These are phyloP conservation scores for Lagria hirta DNA, from an alignment of 2,888 invertebrate species.

Conservation along the genomic window DNA sequence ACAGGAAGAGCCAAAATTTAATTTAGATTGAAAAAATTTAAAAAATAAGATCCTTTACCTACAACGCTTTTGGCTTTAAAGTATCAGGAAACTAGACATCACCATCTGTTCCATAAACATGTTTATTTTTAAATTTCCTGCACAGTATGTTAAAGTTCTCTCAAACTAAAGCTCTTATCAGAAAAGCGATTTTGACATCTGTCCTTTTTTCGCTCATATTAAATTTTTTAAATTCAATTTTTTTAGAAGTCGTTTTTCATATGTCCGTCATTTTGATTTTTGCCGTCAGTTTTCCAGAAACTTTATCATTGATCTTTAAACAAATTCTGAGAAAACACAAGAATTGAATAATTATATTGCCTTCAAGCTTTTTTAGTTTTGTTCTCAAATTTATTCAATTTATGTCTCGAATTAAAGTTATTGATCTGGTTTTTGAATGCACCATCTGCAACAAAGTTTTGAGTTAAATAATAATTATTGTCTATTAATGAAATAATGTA, in stretches of 20 bases:
- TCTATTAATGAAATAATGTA: too few species aligned
- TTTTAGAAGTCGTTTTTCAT: conserved; percentile 5
- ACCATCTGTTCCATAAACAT: conserved; percentile 43
- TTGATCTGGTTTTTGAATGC: conserved; percentile 11
- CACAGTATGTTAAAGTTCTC: conserved; percentile 32
- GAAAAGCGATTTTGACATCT: conserved; percentile 41
- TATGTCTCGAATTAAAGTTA: too few species aligned
- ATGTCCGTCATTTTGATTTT: conserved; percentile 16
- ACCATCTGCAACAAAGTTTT: conserved; percentile 19
- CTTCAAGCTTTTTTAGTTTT: conserved; percentile 26
- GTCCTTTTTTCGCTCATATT: conserved; percentile 34
- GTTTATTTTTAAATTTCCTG: conserved; percentile 34
- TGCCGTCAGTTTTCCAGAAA: conserved; percentile 6
- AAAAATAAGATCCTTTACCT: conserved; percentile 17
- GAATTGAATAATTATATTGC: conserved; percentile 38
- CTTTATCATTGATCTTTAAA: conserved; percentile 16
- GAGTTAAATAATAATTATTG: too few species aligned
- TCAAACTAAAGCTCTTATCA: conserved; percentile 32
- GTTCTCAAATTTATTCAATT: conserved; percentile 30
- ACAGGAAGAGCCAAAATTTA: conserved; percentile 18
- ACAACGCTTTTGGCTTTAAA: conserved; percentile 21
- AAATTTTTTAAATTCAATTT: conserved; percentile 14
- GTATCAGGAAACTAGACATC: conserved; percentile 22
- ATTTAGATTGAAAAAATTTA: conserved; percentile 5
- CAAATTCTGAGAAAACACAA: conserved; percentile 31